These are phyloP conservation scores for Agriotes lineatus DNA, from an alignment of 2,888 invertebrate species.

Conservation along the genomic window DNA sequence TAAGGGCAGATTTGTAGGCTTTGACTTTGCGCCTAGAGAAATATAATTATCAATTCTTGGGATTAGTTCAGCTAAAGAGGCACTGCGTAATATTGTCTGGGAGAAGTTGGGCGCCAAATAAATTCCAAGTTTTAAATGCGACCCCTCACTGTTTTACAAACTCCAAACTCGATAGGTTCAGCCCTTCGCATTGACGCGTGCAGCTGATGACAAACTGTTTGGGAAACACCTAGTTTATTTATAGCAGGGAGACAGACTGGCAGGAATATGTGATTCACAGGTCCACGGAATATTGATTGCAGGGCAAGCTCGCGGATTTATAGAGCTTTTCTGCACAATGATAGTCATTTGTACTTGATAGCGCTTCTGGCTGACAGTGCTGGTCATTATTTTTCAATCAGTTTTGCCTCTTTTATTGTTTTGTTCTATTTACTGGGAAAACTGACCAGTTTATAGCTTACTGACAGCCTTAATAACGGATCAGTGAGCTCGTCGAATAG, in stretches of 20 bases:
- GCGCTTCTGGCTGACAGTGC: not conserved
- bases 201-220: conserved; percentile 29
- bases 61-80: not conserved
- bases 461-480: too few relatives aligned
- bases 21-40: not conserved
- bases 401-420: not conserved
- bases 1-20: not conserved
- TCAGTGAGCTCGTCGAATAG: too few relatives aligned
- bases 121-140: too few relatives aligned
- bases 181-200: conserved; percentile 19
- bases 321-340: conserved; percentile 8
- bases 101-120: not conserved
- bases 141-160: not conserved
- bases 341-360: not conserved
- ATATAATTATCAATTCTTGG: not conserved
- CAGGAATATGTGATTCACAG: conserved; percentile 38
- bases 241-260: conserved; percentile 38
- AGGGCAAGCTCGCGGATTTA: conserved; percentile 29
- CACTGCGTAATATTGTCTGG: not conserved
- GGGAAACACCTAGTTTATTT: conserved; percentile 42
- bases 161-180: not conserved
- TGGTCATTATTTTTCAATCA: not conserved
- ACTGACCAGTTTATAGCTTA: too few relatives aligned
- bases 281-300: conserved; percentile 36
- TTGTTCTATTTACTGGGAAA: not conserved